These are phyloP conservation scores for Odontomyia ornata DNA, from an alignment of 2,888 invertebrate species.

Conservation along the genomic window DNA sequence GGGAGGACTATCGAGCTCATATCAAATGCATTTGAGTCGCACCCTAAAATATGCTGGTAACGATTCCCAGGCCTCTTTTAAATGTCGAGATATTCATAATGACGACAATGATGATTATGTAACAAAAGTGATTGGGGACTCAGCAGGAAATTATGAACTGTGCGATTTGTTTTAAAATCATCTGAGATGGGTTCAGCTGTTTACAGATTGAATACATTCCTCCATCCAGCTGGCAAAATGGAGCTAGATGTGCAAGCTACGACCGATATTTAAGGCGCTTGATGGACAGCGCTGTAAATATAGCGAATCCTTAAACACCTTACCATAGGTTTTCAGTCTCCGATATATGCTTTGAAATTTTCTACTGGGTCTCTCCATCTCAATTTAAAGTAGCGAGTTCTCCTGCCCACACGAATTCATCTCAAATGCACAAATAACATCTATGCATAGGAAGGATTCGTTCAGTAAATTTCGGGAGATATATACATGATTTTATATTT, in stretches of 20 bases:
- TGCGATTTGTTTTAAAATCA: neutral
- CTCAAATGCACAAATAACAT: conserved; percentile 25
- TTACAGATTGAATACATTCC: no score
- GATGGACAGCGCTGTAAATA: no score
- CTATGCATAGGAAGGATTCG: neutral
- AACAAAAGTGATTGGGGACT: neutral
- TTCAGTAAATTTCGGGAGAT: neutral
- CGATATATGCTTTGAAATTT: no score
- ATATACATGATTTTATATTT: neutral
- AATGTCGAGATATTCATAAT: conserved; percentile 1
- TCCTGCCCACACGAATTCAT: neutral
- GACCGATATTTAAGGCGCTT: no score
- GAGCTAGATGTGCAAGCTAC: no score
- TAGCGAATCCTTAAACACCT: no score
- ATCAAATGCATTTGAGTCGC: conserved; percentile 1
- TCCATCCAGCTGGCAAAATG: no score
- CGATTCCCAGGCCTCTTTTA: neutral
- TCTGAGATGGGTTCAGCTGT: no score
- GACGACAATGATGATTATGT: conserved; percentile 11
- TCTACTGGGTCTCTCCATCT: no score
- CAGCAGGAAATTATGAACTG: neutral
- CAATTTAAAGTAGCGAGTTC: no score
- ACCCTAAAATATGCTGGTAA: conserved; percentile 11
- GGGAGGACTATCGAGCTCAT: neutral
- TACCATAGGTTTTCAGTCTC: no score